Conservation (phyloP, 1,140 invertebrate species). For the Pinna nobilis region DNA sequence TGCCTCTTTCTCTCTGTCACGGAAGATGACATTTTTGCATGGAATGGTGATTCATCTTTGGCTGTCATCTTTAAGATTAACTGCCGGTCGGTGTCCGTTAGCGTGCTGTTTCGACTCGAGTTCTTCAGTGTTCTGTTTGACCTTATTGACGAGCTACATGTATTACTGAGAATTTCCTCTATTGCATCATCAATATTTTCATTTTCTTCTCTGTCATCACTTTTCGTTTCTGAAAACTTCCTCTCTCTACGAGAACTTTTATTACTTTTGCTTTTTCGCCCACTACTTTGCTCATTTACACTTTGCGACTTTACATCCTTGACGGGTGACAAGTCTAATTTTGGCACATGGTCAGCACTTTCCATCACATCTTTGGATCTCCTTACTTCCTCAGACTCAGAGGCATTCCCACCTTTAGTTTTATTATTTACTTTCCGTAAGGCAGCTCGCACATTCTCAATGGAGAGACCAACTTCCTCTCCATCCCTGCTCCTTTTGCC, state of each 20-base stretch:
- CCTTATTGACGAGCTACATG: conserved; percentile 47
- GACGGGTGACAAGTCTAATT: background rate
- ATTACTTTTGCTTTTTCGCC: conserved; percentile 7
- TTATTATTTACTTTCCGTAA: conserved; percentile 9
- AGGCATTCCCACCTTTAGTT: background rate
- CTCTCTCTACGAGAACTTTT: conserved; percentile 41
- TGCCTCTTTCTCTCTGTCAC: background rate
- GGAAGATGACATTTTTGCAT: conserved; percentile 43
- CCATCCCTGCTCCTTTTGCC: conserved; percentile 6
- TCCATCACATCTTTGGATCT: background rate
- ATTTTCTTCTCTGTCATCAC: conserved; percentile 41
- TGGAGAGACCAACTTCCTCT: background rate
- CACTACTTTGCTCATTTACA: background rate
- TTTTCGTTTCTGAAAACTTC: conserved; percentile 64
- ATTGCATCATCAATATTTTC: conserved; percentile 67
- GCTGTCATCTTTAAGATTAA: conserved; percentile 51
- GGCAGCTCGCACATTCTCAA: conserved; percentile 11
- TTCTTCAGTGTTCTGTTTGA: conserved; percentile 46
- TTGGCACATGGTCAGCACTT: conserved; percentile 1
- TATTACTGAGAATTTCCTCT: conserved; percentile 70
- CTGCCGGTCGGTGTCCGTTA: conserved; percentile 62
- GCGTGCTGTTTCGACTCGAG: conserved; percentile 43
- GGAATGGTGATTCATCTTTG: conserved; percentile 59
- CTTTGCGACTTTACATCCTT: background rate
- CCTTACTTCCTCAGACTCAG: no score